These are phyloP conservation scores for Poeciliopsis paucimaculata DNA, from an alignment of 2,797 vertebrate genomes.

Conservation along the genomic window DNA sequence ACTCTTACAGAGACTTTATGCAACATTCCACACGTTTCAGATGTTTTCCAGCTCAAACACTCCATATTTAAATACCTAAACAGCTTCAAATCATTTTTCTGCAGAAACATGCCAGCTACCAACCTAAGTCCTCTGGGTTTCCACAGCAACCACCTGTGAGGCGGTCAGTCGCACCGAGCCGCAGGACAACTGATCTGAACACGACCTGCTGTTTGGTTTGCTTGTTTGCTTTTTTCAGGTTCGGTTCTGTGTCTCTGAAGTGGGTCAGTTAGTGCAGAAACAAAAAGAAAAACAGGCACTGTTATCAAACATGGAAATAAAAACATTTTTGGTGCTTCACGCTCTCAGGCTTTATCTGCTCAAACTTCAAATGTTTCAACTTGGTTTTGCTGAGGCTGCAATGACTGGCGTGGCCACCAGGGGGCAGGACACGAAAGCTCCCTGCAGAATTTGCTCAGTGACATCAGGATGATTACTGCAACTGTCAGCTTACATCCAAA, in stretches of 20 bases:
- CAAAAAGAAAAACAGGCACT: constrained; percentile 64
- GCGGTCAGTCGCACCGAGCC: constrained; percentile 23
- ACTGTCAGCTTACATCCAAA: neutral
- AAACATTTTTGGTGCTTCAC: constrained; percentile 37
- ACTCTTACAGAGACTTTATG: neutral
- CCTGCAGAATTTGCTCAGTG: neutral
- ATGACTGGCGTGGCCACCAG: neutral
- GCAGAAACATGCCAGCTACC: neutral
- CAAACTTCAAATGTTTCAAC: neutral
- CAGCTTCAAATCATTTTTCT: neutral
- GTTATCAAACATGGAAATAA: constrained; percentile 31
- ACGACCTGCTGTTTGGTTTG: constrained; percentile 8
- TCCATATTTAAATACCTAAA: neutral
- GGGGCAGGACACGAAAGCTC: neutral
- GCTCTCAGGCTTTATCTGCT: constrained; percentile 33
- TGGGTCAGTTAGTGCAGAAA: constrained; percentile 33
- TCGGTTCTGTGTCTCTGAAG: constrained; percentile 26
- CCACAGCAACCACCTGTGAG: constrained; percentile 39
- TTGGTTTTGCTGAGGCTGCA: neutral
- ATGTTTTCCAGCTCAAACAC: neutral
- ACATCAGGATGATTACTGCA: neutral
- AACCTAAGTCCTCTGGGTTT: neutral
- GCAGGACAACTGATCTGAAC: constrained; percentile 29
- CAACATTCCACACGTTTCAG: neutral
- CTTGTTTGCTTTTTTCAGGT: constrained; percentile 1